phyloP scores from a whole-genome alignment of 1,140 invertebrate species.

The Aculops lycopersici region DNA sequence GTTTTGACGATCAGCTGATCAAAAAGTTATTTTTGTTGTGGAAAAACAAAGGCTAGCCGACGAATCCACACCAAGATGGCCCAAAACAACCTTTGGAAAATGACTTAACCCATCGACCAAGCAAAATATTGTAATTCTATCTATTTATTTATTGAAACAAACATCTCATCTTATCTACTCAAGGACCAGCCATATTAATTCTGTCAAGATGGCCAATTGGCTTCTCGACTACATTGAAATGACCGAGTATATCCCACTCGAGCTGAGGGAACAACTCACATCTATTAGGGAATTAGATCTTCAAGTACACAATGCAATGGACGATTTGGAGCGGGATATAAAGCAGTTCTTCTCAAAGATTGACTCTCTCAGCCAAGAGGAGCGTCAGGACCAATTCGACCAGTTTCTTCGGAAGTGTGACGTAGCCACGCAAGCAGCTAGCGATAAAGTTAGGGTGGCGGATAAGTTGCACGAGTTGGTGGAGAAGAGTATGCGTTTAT shows the following conservation, averaged over 20 bases:
- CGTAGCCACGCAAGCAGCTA: slow-evolving; percentile 67
- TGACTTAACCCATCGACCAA: too few relatives aligned
- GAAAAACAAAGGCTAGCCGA: too few relatives aligned
- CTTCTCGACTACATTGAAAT: slow-evolving; percentile 18
- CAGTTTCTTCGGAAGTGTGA: slow-evolving; percentile 35
- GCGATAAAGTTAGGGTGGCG: slow-evolving; percentile 49
- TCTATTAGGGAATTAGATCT: slow-evolving; percentile 93
- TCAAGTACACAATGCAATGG: slow-evolving; percentile 74
- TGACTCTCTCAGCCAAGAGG: slow-evolving; percentile 38
- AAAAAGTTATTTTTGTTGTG: too few relatives aligned
- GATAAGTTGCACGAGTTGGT: slow-evolving; percentile 79
- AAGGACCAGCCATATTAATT: too few relatives aligned
- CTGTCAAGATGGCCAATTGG: too few relatives aligned
- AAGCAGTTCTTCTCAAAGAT: slow-evolving; percentile 56
- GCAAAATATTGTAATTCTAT: too few relatives aligned
- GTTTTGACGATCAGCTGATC: too few relatives aligned
- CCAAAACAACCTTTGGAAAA: too few relatives aligned
- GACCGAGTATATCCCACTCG: slow-evolving; percentile 89
- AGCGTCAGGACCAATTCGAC: slow-evolving; percentile 52
- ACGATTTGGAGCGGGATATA: slow-evolving; percentile 60
- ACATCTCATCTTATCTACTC: too few relatives aligned
- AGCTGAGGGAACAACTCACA: slow-evolving; percentile 71
- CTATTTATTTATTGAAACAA: too few relatives aligned
- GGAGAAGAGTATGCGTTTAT: slow-evolving; percentile 53
- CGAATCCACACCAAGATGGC: too few relatives aligned